phyloP scores from a whole-genome alignment of 1,140 invertebrate genomes.

The Hyles vespertilio region DNA sequence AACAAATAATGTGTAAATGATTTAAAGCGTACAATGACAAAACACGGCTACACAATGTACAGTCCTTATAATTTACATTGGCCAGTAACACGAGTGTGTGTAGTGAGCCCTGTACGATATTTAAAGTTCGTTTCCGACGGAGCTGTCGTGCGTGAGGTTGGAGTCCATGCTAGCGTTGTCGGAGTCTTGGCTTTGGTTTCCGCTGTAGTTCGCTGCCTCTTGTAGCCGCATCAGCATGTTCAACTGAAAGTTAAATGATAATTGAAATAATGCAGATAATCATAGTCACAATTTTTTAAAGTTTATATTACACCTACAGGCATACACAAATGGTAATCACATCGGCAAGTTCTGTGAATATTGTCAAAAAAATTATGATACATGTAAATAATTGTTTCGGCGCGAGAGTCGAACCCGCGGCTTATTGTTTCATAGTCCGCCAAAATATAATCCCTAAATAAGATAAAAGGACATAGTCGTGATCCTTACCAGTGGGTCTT shows the following conservation, averaged over 20 bases:
- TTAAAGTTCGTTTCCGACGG: conserved; percentile 77
- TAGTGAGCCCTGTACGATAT: neutral
- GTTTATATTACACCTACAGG: too few species aligned
- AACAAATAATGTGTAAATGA: neutral
- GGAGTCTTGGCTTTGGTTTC: conserved; percentile 89
- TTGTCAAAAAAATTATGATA: too few species aligned
- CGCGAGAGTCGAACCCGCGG: too few species aligned
- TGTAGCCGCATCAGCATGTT: conserved; percentile 97
- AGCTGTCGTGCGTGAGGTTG: conserved; percentile 81
- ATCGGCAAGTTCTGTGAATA: too few species aligned
- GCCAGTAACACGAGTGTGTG: too few species aligned
- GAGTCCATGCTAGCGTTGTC: conserved; percentile 88
- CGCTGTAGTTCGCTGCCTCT: conserved; percentile 94
- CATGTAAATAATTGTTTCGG: too few species aligned
- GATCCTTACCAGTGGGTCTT: conserved; percentile 82
- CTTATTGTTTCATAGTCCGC: too few species aligned
- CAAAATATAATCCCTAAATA: too few species aligned
- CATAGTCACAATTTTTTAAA: too few species aligned
- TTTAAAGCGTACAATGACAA: conserved; percentile 4
- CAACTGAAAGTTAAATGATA: conserved; percentile 78
- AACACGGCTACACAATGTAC: conserved; percentile 3
- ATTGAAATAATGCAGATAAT: too few species aligned
- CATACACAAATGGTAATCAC: too few species aligned
- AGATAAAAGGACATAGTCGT: conserved; percentile 4
- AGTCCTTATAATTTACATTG: too few species aligned